Evolutionary conservation across 2,113 vertebrate species (phyloP).

Genomic region (Hystrix cristata): DNA sequence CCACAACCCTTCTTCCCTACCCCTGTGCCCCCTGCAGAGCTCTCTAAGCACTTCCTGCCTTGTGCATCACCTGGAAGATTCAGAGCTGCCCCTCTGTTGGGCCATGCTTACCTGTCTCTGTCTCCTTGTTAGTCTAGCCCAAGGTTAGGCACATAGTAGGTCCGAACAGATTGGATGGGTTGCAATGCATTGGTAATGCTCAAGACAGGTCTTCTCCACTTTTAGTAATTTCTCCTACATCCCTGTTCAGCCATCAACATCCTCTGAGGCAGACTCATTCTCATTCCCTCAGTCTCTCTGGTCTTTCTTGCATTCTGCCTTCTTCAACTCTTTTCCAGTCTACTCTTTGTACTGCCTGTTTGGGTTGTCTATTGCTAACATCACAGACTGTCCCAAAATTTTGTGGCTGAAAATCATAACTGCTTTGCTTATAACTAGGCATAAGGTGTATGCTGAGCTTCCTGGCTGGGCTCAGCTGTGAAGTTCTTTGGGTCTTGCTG

Average conservation of each 20-base stretch:
- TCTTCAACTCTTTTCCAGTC: not conserved
- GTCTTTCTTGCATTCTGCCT: not conserved
- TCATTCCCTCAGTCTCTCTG: not conserved
- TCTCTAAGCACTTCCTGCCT: not conserved
- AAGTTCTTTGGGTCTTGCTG: not conserved
- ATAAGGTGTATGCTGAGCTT: no score
- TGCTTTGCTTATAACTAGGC: not conserved
- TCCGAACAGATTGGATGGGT: not conserved
- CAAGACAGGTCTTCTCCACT: not conserved
- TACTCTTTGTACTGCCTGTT: not conserved
- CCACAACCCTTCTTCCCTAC: not conserved
- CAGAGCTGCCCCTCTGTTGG: not conserved
- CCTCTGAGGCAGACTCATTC: not conserved
- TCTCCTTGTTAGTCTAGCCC: not conserved
- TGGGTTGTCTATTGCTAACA: not conserved
- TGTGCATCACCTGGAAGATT: not conserved
- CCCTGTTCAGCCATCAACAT: not conserved
- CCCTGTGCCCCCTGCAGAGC: not conserved
- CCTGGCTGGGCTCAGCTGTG: not conserved
- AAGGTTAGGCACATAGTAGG: not conserved
- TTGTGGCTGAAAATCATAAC: constrained; percentile 26
- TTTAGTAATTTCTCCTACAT: not conserved
- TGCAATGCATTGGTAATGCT: not conserved
- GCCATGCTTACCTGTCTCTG: not conserved
- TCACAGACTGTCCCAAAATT: not conserved